Evolutionary conservation across 2,113 vertebrate genomes (phyloP).

Genomic region (Cynoglossus semilaevis): DNA sequence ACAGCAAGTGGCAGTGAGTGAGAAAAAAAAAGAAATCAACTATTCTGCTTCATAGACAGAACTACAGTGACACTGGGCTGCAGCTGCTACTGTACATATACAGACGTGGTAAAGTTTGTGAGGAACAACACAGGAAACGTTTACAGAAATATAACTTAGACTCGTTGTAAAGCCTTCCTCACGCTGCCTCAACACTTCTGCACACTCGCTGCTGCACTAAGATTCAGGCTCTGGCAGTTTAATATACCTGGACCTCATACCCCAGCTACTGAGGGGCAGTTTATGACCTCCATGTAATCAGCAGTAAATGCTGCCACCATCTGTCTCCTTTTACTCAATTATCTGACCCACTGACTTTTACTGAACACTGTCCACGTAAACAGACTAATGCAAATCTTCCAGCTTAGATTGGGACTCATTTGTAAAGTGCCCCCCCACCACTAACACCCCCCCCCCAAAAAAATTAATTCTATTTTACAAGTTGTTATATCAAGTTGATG

Average conservation of each 20-base stretch:
- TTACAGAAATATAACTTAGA: not conserved
- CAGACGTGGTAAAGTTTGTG: not conserved
- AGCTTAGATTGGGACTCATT: constrained; percentile 36
- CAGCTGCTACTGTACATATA: not conserved
- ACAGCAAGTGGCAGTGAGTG: constrained; percentile 11
- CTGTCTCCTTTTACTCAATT: constrained; percentile 79
- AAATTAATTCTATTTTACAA: no score
- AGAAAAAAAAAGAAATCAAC: constrained; percentile 10
- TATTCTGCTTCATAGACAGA: not conserved
- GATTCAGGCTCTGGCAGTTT: constrained; percentile 66
- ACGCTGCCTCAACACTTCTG: constrained; percentile 14
- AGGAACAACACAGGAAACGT: not conserved
- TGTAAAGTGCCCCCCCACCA: constrained; percentile 34
- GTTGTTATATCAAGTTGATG: constrained; percentile 8
- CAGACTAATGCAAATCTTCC: constrained; percentile 49
- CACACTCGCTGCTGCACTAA: constrained; percentile 23
- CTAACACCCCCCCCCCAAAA: not conserved
- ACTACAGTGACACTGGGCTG: not conserved
- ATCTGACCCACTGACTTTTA: constrained; percentile 77
- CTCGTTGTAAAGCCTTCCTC: constrained; percentile 3
- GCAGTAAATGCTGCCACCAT: constrained; percentile 77
- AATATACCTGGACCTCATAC: constrained; percentile 57
- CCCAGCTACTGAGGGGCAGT: constrained; percentile 64
- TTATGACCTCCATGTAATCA: constrained; percentile 78
- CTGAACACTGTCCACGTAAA: constrained; percentile 68